Evolutionary conservation across 2,797 vertebrate species (phyloP).

Genomic region (Scolopax rusticola): DNA sequence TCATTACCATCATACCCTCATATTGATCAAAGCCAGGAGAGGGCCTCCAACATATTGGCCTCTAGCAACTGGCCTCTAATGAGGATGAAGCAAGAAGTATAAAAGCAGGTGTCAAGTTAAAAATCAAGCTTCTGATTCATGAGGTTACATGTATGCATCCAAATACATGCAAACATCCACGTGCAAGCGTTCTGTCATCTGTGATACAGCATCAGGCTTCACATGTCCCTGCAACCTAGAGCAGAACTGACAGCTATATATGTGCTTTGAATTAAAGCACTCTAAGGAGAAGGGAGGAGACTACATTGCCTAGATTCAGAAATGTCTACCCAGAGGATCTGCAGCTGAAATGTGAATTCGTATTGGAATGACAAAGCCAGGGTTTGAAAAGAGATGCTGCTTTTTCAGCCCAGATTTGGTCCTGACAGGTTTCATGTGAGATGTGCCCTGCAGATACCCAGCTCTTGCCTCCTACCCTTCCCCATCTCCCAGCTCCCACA

Average conservation of each 20-base stretch:
- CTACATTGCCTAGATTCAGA: not conserved
- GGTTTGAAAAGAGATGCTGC: not conserved
- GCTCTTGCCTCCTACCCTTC: not conserved
- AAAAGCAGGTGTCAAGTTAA: not conserved
- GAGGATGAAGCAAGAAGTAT: not conserved
- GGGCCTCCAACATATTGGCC: not conserved
- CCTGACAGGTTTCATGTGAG: not conserved
- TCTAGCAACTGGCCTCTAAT: not conserved
- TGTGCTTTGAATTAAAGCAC: not conserved
- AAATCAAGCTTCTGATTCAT: not conserved
- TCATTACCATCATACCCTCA: not conserved
- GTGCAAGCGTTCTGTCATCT: fast-evolving
- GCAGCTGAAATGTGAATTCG: not conserved
- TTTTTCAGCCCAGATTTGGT: not conserved
- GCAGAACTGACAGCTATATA: not conserved
- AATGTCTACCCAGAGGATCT: conserved; percentile 10
- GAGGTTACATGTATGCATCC: not conserved
- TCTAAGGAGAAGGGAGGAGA: not conserved
- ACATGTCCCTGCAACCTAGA: fast-evolving
- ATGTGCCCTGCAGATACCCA: not conserved
- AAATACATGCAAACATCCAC: not conserved
- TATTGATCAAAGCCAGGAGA: not conserved
- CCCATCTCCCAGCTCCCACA: not conserved
- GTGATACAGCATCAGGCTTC: not conserved
- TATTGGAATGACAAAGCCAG: conserved; percentile 3